Percentiles rank a stretch among this genome's conserved stretches.
Evolutionary conservation across 2,113 vertebrate genomes (phyloP).

Genomic region (Empidonax alnorum): DNA sequence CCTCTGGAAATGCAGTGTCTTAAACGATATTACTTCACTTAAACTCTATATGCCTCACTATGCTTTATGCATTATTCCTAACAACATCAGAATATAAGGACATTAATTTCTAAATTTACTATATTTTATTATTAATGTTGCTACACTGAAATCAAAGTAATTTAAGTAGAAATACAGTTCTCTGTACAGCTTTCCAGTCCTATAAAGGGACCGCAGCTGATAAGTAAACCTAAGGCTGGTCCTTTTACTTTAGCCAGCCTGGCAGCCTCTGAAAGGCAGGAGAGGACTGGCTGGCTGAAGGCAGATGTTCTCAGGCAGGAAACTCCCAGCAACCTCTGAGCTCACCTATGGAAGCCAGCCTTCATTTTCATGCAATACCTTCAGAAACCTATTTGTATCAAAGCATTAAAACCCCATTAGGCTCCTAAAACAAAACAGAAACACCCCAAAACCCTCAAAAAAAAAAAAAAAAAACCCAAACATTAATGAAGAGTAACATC

Average conservation of each 20-base stretch:
- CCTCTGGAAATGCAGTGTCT: slow-evolving; percentile 52
- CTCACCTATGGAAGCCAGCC: background rate
- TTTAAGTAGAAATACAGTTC: background rate
- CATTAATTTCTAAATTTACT: slow-evolving; percentile 40
- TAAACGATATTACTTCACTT: slow-evolving; percentile 40
- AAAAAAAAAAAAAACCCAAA: too few relatives aligned
- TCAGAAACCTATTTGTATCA: background rate
- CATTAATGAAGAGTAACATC: background rate
- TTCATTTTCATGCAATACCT: background rate
- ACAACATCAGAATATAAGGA: slow-evolving; percentile 19
- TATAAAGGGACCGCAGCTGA: background rate
- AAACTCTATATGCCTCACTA: slow-evolving; percentile 24
- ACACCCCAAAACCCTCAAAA: background rate
- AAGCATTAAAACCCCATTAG: background rate
- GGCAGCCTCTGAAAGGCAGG: background rate
- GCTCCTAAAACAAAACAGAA: background rate
- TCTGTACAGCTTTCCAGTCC: background rate
- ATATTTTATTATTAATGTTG: slow-evolving; percentile 47
- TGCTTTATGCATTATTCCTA: slow-evolving; percentile 59
- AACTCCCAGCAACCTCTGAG: background rate
- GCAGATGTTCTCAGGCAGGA: background rate
- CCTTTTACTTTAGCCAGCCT: background rate
- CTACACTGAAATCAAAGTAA: background rate
- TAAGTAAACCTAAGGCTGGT: background rate
- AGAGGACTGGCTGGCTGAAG: background rate